Percentiles rank a stretch among this genome's conserved stretches.
These are phyloP conservation scores for Chaetophractus vellerosus DNA, from an alignment of 2,797 vertebrate genomes.

Conservation along the genomic window DNA sequence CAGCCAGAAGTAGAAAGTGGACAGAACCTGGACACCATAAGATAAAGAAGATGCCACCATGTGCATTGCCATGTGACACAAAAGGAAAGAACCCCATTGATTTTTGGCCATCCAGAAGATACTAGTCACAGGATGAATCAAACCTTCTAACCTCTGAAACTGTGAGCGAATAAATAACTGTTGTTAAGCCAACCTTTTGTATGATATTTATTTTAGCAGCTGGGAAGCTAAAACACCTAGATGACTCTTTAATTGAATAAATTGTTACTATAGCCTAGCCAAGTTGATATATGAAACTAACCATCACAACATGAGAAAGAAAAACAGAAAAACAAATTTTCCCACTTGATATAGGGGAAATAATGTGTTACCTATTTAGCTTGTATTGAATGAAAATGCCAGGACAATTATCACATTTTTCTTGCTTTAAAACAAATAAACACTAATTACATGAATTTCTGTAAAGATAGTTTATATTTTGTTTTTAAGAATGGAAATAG, in stretches of 20 bases:
- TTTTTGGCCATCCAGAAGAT: too few species aligned
- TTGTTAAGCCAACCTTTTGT: too few species aligned
- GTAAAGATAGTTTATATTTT: not conserved
- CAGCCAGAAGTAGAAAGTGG: too few species aligned
- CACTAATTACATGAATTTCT: not conserved
- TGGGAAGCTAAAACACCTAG: not conserved
- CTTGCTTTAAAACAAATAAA: conserved; percentile 4
- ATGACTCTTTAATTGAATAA: not conserved
- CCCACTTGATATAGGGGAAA: not conserved
- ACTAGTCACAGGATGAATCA: too few species aligned
- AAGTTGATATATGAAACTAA: not conserved
- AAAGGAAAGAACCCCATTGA: too few species aligned
- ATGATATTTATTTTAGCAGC: too few species aligned
- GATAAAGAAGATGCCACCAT: too few species aligned
- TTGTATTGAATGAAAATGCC: not conserved
- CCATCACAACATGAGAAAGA: not conserved
- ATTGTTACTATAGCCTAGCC: not conserved
- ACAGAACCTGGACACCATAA: too few species aligned
- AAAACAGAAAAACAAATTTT: not conserved
- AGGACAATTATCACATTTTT: not conserved
- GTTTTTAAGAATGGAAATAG: not conserved
- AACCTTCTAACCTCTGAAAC: too few species aligned
- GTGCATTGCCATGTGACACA: too few species aligned
- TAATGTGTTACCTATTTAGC: not conserved
- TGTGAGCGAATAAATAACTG: too few species aligned